These are phyloP conservation scores for Ictalurus furcatus DNA, from an alignment of 2,113 vertebrate genomes.

Conservation along the genomic window DNA sequence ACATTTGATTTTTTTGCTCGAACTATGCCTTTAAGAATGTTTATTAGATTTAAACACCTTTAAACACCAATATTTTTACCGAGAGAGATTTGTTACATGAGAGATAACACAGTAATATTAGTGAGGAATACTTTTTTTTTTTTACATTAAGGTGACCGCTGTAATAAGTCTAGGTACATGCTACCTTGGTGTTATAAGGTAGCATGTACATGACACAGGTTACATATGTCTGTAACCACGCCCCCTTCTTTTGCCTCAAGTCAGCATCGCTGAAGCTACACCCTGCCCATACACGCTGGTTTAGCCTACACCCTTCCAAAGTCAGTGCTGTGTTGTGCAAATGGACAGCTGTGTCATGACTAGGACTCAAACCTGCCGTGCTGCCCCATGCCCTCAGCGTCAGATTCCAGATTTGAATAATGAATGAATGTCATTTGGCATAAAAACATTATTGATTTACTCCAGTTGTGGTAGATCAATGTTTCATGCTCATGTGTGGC, in stretches of 20 bases:
- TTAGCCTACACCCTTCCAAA: neutral
- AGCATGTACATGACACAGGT: neutral
- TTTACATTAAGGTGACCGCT: neutral
- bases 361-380: neutral
- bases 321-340: neutral
- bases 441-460: slow-evolving; percentile 37
- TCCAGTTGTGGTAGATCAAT: slow-evolving; percentile 27
- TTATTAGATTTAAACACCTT: too few species aligned
- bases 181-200: neutral
- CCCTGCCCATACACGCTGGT: neutral
- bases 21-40: too few species aligned
- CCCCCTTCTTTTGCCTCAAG: neutral
- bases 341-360: neutral
- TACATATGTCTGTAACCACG: neutral
- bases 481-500: slow-evolving; percentile 15
- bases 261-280: neutral
- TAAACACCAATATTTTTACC: too few species aligned
- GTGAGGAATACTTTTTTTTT: too few species aligned
- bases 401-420: slow-evolving; percentile 29
- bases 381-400: neutral
- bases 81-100: too few species aligned
- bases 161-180: neutral
- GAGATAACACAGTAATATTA: too few species aligned
- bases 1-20: too few species aligned
- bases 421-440: slow-evolving; percentile 38